Base-by-base conservation (phyloP, 2,888 invertebrate species). In the Schizotus pectinicornis region DNA sequence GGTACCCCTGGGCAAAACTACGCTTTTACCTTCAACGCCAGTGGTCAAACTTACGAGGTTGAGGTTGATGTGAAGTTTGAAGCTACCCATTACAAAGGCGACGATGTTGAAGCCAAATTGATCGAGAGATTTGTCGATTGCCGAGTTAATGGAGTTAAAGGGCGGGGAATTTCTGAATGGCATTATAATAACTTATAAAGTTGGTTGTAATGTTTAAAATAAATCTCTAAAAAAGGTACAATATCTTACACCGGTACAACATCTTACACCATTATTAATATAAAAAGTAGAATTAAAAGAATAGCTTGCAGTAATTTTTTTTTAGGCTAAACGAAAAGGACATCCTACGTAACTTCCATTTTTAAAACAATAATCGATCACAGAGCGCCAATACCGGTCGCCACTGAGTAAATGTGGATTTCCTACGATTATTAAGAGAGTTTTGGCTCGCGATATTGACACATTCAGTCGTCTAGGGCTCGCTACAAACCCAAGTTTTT, bases 381-480 rank as follows among this genome's bases (percentile, higher is more conserved):
- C 82, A 62, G 81, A 80, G 9, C 84, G 80, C 94, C 94, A 94
- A 65, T 85, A 81, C 0, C 82, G 79, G 75, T 94, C 93, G 30
- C 79, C 75, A 2, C 79, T 75, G 13, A 94, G 77, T 22, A 93
- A 78, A 69, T 86, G 83, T 0, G 95, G 94, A 81, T 95, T 91
- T 39, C 96, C 96, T 65, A 95, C 84, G 47, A 97, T 82, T 35
- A 96, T 83, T 3, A 92, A 83, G 22, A 95, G 81, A 6, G 89
- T 85, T 75, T 91, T 87, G 7, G 94, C 92, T 64, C 97, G 85
- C 0, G 94, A 95, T 45, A 96, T 83, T 1, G 94, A 90, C 0
- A 97, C 97, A 80, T 97, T 98, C 68, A 96, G 83, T 57, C 96
- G 84, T 74, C 90, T 90, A 0, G 90, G 87, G 64, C 87, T 87